Evolutionary conservation across 2,113 vertebrate species (phyloP), one percentile per base, ranked within the genome.

Genomic region (Prolemur simus): DNA sequence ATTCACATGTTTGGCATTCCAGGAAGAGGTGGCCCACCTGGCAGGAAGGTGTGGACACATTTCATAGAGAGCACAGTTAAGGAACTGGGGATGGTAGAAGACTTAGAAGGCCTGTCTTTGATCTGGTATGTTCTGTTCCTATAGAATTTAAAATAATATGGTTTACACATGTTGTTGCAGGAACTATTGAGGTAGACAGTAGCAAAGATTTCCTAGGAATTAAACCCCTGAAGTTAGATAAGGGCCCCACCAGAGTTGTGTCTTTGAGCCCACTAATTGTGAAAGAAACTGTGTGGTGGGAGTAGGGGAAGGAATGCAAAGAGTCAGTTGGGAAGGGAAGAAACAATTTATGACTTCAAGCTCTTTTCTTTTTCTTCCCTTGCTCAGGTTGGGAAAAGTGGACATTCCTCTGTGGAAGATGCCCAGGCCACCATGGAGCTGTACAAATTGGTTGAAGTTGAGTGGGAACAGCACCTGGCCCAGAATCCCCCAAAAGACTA

Each of bases 351-450:
- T 25, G 23, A 23, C 34, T 32, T 91, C 18, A 77, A 8, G 11
- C 21, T 86, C 42, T 82, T 74, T 4, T 92, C 68, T 95, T 77
- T 42, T 12, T 77, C 42, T 15, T 93, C 5, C 45, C 63, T 71
- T 11, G 1, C 76, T 77, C 98, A 99, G 99, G 98, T 95, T 0
- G 99, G 99, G 37, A 98, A 18, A 17, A 97, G 94, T 0, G 99
- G 99, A 3, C 99, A 99, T 94, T 99, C 99, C 27, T 99, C 99
- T 0, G 99, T 99, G 78, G 99, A 99, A 96, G 99, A 99, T 0
- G 99, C 99, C 56, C 98, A 96, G 87, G 99, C 99, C 94, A 99
- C 99, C 25, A 99, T 99, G 99, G 99, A 99, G 80, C 99, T 99
- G 27, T 99, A 99, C 98, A 99, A 98, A 87, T 91, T 99, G 98